Conservation (phyloP, 92 coral and sea anemone genomes). For the Metridium senile region DNA sequence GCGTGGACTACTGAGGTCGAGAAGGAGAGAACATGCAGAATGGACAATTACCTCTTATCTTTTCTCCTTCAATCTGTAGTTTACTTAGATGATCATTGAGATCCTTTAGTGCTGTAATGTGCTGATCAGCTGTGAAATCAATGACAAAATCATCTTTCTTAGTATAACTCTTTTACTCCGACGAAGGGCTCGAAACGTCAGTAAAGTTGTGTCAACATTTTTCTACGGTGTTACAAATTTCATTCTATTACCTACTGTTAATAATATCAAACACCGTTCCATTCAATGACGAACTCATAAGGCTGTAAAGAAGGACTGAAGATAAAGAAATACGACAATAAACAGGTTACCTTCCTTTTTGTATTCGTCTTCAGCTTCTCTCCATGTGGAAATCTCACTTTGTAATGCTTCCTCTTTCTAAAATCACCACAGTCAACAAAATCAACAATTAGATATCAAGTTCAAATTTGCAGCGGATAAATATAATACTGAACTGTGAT, state of each 20-base stretch:
- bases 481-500: too few species aligned
- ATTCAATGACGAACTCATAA: background rate
- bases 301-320: background rate
- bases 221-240: too few species aligned
- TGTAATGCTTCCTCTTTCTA: slow-evolving; percentile 62
- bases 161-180: too few species aligned
- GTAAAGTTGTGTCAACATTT: too few species aligned
- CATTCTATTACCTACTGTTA: too few species aligned
- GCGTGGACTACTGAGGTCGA: background rate
- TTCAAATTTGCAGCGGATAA: too few species aligned
- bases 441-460: too few species aligned
- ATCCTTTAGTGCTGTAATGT: slow-evolving; percentile 34
- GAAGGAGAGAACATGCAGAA: background rate
- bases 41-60: slow-evolving; percentile 43
- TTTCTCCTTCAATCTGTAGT: slow-evolving; percentile 52
- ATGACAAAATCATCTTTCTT: background rate
- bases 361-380: slow-evolving; percentile 38
- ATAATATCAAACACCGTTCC: too few species aligned
- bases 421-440: background rate
- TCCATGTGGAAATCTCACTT: slow-evolving; percentile 69
- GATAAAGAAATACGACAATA: background rate
- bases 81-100: slow-evolving; percentile 38
- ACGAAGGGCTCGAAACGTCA: too few species aligned
- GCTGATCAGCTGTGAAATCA: slow-evolving; percentile 29
- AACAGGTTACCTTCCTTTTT: slow-evolving; percentile 45